A percentile compares a stretch with the other conserved stretches of the same genome.
phyloP scores from a whole-genome alignment of 1,140 invertebrate species.

The Sinonovacula constricta region DNA sequence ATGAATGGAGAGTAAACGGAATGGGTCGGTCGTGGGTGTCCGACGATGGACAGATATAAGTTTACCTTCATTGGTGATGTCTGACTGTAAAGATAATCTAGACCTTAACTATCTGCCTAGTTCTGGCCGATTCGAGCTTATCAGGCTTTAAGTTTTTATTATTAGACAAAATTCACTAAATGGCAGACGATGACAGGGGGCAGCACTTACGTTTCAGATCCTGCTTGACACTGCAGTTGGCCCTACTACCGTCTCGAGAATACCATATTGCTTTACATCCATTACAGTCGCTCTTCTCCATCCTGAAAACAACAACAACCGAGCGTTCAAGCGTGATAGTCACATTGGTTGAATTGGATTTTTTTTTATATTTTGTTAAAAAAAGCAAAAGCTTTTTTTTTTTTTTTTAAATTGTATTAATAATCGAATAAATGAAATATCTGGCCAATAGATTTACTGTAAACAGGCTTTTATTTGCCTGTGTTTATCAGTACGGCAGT shows the following conservation, averaged over 20 bases:
- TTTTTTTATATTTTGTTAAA: not conserved
- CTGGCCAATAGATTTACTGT: not conserved
- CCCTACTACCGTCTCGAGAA: conserved; percentile 4
- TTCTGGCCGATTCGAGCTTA: too few relatives aligned
- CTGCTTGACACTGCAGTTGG: conserved; percentile 15
- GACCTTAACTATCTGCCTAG: too few relatives aligned
- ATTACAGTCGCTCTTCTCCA: conserved; percentile 38
- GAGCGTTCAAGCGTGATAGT: not conserved
- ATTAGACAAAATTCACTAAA: too few relatives aligned
- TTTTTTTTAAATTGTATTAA: not conserved
- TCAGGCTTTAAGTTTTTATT: too few relatives aligned
- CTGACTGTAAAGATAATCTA: too few relatives aligned
- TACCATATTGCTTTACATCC: conserved; percentile 36
- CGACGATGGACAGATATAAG: too few relatives aligned
- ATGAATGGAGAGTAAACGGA: too few relatives aligned
- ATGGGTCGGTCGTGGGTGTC: too few relatives aligned
- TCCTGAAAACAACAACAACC: conserved; percentile 8
- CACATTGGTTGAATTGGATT: not conserved
- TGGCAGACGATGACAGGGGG: too few relatives aligned
- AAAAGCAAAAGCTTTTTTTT: not conserved
- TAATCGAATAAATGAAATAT: not conserved
- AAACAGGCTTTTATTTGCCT: not conserved
- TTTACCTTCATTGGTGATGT: too few relatives aligned
- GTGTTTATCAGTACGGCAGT: not conserved
- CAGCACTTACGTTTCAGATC: conserved; percentile 31